These are phyloP conservation scores for Odocoileus virginianus DNA, from an alignment of 2,113 vertebrate genomes.

Conservation along the genomic window DNA sequence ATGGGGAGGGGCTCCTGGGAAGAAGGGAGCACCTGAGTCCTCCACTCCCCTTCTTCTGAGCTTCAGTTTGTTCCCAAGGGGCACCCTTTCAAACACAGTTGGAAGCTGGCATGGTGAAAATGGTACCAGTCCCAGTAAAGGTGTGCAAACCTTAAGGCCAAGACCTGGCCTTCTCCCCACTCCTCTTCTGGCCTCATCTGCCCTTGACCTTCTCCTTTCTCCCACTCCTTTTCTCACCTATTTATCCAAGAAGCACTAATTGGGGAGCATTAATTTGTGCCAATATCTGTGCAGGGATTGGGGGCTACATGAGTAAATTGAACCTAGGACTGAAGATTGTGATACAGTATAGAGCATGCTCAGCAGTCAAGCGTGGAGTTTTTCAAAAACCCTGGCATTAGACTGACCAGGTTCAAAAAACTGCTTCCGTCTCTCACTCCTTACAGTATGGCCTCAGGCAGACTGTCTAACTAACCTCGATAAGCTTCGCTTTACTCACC, in stretches of 20 bases:
- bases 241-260: not conserved
- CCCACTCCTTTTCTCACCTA: not conserved
- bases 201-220: not conserved
- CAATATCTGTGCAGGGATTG: not conserved
- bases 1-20: not conserved
- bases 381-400: not conserved
- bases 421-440: not conserved
- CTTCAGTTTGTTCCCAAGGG: not conserved
- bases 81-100: not conserved
- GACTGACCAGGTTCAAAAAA: not conserved
- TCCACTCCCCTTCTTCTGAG: not conserved
- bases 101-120: not conserved
- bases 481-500: slow-evolving; percentile 1
- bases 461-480: not conserved
- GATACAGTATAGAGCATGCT: not conserved
- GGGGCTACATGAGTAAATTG: not conserved
- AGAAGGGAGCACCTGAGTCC: not conserved
- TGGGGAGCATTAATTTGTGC: not conserved
- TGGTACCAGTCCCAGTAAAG: not conserved
- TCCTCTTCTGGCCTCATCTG: not conserved
- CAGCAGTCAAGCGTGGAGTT: not conserved
- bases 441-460: not conserved
- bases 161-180: not conserved
- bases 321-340: not conserved
- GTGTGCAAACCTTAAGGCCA: not conserved